Conservation (phyloP, 2,113 vertebrate species). For the Bubo bubo region DNA sequence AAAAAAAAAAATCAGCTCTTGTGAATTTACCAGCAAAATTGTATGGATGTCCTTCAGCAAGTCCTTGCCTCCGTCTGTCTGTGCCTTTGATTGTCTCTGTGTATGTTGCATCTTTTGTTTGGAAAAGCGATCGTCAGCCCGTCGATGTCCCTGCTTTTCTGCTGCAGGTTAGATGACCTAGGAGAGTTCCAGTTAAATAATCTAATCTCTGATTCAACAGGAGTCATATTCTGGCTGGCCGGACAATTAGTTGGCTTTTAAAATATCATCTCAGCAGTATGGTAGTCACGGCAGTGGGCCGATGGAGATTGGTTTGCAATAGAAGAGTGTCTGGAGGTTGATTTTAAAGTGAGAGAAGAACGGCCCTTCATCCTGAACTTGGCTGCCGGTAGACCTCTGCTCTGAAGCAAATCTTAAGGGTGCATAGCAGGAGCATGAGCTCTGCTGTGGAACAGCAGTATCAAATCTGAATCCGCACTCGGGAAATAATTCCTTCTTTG, state of each 20-base stretch:
- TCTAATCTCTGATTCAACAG: not conserved
- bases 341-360: not conserved
- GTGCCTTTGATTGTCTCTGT: not conserved
- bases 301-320: not conserved
- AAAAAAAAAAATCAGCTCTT: not conserved
- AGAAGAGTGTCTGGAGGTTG: not conserved
- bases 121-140: not conserved
- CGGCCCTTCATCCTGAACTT: not conserved
- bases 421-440: not conserved
- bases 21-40: not conserved
- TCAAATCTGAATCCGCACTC: not conserved
- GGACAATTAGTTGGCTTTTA: not conserved
- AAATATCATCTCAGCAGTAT: not conserved
- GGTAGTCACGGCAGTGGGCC: not conserved
- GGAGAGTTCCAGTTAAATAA: not conserved
- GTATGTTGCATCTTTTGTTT: not conserved
- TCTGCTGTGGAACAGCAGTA: not conserved
- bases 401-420: not conserved
- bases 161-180: not conserved
- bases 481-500: not conserved
- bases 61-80: not conserved
- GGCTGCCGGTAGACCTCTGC: not conserved
- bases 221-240: not conserved
- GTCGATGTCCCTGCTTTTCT: fast-evolving
- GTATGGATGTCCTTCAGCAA: fast-evolving